Evolutionary conservation across 2,797 vertebrate genomes (phyloP).

Genomic region (Trematomus bernacchii): DNA sequence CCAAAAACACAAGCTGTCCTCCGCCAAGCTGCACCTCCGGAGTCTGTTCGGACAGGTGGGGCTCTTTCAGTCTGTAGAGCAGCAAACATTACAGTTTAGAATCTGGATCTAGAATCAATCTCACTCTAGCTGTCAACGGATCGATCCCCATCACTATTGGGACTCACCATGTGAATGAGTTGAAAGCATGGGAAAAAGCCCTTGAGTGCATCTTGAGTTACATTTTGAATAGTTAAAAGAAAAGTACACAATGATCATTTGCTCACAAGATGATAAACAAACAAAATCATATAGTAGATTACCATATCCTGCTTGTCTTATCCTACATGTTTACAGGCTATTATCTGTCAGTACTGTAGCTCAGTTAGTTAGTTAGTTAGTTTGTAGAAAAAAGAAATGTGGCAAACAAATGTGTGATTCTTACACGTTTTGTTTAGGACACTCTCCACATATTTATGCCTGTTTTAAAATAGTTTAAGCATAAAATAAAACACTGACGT

Average conservation of each 20-base stretch:
- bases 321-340: background rate
- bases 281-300: background rate
- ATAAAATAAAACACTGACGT: too few species aligned
- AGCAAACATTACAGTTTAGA: background rate
- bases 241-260: background rate
- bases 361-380: background rate
- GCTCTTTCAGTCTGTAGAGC: background rate
- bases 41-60: constrained; percentile 85
- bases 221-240: background rate
- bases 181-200: background rate
- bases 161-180: background rate
- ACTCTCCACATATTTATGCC: too few species aligned
- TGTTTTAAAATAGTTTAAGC: too few species aligned
- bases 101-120: too few species aligned
- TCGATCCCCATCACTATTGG: background rate
- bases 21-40: constrained; percentile 87
- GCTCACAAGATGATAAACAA: background rate
- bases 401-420: too few species aligned
- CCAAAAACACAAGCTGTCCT: constrained; percentile 70
- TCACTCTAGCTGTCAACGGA: background rate
- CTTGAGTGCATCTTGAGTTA: background rate
- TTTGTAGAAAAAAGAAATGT: too few species aligned
- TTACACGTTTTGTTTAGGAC: too few species aligned
- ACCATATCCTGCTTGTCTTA: background rate
- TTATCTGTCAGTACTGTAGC: background rate